Evolutionary conservation across 2,797 vertebrate genomes (phyloP), one percentile per base, ranked within the genome.

Genomic region (Cheirogaleus major): DNA sequence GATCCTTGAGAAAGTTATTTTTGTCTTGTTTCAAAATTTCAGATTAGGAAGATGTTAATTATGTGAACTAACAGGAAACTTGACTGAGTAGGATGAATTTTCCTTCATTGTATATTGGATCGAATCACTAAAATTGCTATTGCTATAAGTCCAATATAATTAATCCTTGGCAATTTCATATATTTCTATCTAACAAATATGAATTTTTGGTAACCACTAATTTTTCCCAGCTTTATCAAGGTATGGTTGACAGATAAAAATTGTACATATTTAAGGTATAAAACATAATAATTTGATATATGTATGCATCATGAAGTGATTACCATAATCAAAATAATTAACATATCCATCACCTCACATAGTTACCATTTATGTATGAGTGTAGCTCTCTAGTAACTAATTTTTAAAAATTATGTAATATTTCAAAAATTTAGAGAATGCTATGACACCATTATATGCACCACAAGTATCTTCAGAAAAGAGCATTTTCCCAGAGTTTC

Each of bases 151-250:
- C 4, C 57, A 32, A 79, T 96, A 57, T 86, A 14, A 96, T 89
- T 91, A 88, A n/a, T 65, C 85, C 5, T 86, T 76, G 59, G 32
- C n/a, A 81, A 32, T 96, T 94, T 97, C 25, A 72, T 63, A 27
- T 85, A 69, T 27, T 63, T 92, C 15, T 38, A 48, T 59, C 4
- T 41, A 94, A 76, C 61, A 80, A 83, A 86, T 70, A 45, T 80
- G 50, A 85, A n/a, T 12, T 88, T 81, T 85, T 48, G 41, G 35
- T 61, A 91, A 55, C 20, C 57, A 45, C 25, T 95, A 78, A 32
- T 73, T 89, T 78, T 32, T 61, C 55, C 32, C 30, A 76, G 69
- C 22, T 81, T 83, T 75, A 32, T 35, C 25, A 4, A 84, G n/a
- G 18, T 25, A 72, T 73, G 15, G 89, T 11, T 92, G 52, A 83